A percentile compares a stretch with the other conserved stretches of the same genome.
These are phyloP conservation scores for Bovichtus diacanthus DNA, from an alignment of 2,797 vertebrate genomes.

Conservation along the genomic window DNA sequence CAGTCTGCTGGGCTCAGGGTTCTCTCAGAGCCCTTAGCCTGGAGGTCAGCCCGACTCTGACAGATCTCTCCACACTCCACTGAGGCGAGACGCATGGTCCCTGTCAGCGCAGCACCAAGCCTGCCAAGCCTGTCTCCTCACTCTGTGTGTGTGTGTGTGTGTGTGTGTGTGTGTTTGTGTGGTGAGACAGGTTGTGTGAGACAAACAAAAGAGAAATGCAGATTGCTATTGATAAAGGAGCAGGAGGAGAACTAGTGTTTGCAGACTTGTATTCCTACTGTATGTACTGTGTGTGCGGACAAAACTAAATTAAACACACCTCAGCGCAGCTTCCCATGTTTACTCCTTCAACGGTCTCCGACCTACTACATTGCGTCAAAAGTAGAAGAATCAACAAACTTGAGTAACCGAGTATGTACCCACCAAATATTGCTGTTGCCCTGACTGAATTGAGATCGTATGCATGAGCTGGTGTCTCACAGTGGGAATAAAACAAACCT, in stretches of 20 bases:
- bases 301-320: neutral
- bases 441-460: slow-evolving; percentile 26
- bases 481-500: slow-evolving; percentile 25
- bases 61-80: slow-evolving; percentile 74
- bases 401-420: neutral
- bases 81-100: slow-evolving; percentile 71
- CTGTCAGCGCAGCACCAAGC: slow-evolving; percentile 58
- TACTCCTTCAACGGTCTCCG: neutral
- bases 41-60: slow-evolving; percentile 73
- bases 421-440: slow-evolving; percentile 11
- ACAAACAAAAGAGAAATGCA: slow-evolving; percentile 16
- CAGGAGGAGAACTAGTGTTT: neutral
- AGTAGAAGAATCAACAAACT: slow-evolving; percentile 13
- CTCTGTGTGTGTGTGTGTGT: slow-evolving; percentile 16
- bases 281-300: neutral
- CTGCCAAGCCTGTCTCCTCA: slow-evolving; percentile 56
- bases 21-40: slow-evolving; percentile 59
- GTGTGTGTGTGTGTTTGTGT: slow-evolving; percentile 17
- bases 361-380: neutral
- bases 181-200: slow-evolving; percentile 5
- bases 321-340: neutral
- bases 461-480: slow-evolving; percentile 20
- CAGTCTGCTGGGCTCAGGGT: slow-evolving; percentile 44
- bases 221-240: slow-evolving; percentile 10
- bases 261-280: neutral